A percentile compares a stretch with the other conserved stretches of the same genome.
These are phyloP conservation scores for Narcine bancroftii DNA, from an alignment of 2,113 vertebrate species.

Conservation along the genomic window DNA sequence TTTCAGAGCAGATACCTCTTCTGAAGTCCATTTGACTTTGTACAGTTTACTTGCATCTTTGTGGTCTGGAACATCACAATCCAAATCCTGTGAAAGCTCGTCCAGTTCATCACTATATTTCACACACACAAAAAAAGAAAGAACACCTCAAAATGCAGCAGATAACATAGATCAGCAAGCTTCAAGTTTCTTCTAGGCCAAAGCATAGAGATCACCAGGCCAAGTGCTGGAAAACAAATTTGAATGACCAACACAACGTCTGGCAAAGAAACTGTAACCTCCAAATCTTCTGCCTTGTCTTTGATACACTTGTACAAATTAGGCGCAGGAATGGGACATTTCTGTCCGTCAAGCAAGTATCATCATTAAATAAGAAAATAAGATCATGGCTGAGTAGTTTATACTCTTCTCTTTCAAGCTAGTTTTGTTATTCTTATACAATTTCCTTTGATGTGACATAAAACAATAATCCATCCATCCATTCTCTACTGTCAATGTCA, in stretches of 20 bases:
- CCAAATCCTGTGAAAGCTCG: conserved; percentile 75
- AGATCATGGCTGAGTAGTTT: background rate
- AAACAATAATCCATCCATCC: no score
- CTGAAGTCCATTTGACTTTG: conserved; percentile 87
- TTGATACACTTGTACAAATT: no score
- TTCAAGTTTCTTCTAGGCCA: background rate
- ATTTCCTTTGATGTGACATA: background rate
- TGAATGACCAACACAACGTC: no score
- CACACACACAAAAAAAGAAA: background rate
- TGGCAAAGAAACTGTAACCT: background rate
- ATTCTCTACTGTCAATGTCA: background rate
- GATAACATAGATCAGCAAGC: background rate
- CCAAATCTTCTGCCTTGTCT: background rate
- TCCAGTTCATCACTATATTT: conserved; percentile 75
- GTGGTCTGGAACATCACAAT: conserved; percentile 78
- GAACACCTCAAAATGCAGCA: background rate
- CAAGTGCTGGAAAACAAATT: no score
- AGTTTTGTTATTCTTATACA: background rate
- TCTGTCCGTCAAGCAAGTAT: no score
- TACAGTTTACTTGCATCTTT: conserved; percentile 68
- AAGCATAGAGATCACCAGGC: no score
- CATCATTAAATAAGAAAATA: no score
- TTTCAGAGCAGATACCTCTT: conserved; percentile 63
- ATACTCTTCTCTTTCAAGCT: background rate
- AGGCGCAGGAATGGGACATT: no score